Evolutionary conservation across 2,113 vertebrate species (phyloP).

Genomic region (Lipotes vexillifer): DNA sequence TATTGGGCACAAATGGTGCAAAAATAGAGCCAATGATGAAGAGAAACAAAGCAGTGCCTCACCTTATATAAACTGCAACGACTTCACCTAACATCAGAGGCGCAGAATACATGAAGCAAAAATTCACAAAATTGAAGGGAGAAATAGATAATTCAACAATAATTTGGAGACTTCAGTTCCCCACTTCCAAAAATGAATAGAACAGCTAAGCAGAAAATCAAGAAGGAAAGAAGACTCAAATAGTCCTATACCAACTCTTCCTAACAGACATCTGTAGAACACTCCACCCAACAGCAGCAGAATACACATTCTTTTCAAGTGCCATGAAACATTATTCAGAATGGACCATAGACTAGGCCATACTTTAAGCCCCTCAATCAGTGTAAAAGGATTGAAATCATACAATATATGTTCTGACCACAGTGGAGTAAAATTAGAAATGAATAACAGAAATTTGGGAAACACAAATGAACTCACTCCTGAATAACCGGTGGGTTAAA

Average conservation of each 20-base stretch:
- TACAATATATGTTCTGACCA: neutral
- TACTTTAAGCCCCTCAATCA: neutral
- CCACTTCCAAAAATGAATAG: neutral
- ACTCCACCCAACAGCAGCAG: neutral
- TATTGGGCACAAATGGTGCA: neutral
- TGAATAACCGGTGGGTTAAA: neutral
- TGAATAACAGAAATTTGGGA: neutral
- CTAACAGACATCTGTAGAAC: neutral
- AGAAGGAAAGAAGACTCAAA: neutral
- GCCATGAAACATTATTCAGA: neutral
- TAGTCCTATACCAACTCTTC: neutral
- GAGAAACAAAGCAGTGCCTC: neutral
- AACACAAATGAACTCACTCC: neutral
- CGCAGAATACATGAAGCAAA: neutral
- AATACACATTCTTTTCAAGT: neutral
- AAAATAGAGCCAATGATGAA: rapidly evolving
- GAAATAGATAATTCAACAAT: neutral
- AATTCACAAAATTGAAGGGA: neutral
- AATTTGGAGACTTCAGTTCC: neutral
- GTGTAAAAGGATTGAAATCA: neutral
- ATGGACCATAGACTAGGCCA: neutral
- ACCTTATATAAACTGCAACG: neutral
- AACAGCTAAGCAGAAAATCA: neutral
- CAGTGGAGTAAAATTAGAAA: neutral
- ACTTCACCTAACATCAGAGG: neutral